Percentiles rank a stretch among this genome's conserved stretches.
phyloP scores from a whole-genome alignment of 2,113 vertebrate genomes.

The Anolis sagrei region DNA sequence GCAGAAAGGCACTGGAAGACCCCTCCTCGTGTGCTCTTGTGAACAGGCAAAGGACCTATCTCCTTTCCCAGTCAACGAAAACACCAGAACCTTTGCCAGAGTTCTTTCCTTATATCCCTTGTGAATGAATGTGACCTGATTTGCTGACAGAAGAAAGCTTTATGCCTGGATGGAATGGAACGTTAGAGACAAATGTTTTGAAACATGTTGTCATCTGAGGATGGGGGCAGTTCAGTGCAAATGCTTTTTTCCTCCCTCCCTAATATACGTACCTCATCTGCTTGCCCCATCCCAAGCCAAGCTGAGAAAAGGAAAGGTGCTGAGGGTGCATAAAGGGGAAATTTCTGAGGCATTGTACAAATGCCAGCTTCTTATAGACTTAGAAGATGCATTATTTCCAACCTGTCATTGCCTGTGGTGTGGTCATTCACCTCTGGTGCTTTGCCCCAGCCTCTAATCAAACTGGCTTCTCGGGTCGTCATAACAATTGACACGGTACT shows the following conservation, averaged over 20 bases:
- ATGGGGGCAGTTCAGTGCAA: background rate
- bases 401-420: background rate
- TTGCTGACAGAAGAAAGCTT: background rate
- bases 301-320: background rate
- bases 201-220: background rate
- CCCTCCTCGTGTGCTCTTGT: background rate
- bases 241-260: background rate
- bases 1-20: background rate
- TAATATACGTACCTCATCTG: background rate
- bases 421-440: background rate
- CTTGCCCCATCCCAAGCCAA: background rate
- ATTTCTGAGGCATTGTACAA: background rate
- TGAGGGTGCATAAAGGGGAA: background rate
- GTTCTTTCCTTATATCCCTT: background rate
- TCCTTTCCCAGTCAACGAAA: background rate
- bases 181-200: background rate
- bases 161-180: background rate
- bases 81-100: background rate
- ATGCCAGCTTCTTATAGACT: background rate
- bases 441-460: background rate
- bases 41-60: background rate
- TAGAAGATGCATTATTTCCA: conserved; percentile 1
- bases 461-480: background rate
- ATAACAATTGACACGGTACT: background rate
- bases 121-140: background rate